phyloP scores from a whole-genome alignment of 2,888 invertebrate genomes.

The Netelia fuscicornis region DNA sequence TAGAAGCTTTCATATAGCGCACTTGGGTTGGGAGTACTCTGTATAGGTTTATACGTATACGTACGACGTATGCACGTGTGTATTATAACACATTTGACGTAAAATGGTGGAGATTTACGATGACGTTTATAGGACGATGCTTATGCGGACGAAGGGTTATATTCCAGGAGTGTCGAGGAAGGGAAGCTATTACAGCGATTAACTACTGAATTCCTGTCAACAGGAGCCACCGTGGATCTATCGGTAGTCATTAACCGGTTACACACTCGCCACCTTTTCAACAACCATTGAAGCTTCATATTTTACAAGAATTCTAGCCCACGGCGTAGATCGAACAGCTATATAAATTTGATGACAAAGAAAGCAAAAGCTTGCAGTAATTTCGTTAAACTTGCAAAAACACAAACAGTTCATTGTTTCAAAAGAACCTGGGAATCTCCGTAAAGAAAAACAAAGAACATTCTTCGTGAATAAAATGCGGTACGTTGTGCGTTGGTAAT shows the following conservation, averaged over 20 bases:
- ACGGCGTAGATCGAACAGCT: too few relatives aligned
- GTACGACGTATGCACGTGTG: background rate
- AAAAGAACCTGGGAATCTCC: too few relatives aligned
- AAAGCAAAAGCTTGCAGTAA: background rate
- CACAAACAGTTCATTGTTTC: too few relatives aligned
- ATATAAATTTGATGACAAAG: background rate
- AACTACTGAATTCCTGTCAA: conserved; percentile 57
- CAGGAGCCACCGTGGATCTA: conserved; percentile 28
- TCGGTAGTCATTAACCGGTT: conserved; percentile 46
- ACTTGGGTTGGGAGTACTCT: conserved; percentile 11
- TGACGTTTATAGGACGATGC: conserved; percentile 63
- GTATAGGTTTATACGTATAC: background rate
- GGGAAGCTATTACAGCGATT: conserved; percentile 63
- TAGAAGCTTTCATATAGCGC: conserved; percentile 23
- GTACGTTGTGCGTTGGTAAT: background rate
- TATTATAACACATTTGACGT: conserved; percentile 49
- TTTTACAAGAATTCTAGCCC: background rate
- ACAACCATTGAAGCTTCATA: background rate
- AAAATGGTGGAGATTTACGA: conserved; percentile 65
- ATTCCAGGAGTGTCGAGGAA: conserved; percentile 13
- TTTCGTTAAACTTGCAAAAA: too few relatives aligned
- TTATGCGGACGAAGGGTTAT: conserved; percentile 29
- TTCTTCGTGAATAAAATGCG: background rate
- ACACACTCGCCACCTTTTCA: conserved; percentile 36
- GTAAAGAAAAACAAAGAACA: background rate